These are phyloP conservation scores for Myotis myotis DNA, from an alignment of 2,797 vertebrate genomes.

Conservation along the genomic window DNA sequence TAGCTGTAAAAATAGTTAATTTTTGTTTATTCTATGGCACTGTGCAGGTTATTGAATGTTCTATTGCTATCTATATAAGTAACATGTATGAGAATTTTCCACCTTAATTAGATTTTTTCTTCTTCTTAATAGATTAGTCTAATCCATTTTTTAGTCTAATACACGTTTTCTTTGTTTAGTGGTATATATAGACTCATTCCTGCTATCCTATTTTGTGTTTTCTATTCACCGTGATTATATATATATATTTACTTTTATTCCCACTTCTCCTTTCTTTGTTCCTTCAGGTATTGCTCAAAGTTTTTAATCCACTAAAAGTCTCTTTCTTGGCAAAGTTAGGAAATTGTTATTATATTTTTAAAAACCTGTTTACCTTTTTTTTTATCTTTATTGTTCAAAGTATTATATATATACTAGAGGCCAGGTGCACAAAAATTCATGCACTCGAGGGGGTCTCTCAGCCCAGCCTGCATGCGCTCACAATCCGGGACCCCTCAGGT, in stretches of 20 bases:
- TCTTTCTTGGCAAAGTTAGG: neutral
- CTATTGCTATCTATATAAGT: neutral
- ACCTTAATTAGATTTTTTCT: neutral
- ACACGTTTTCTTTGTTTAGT: neutral
- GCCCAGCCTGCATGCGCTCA: no score
- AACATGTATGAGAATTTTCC: neutral
- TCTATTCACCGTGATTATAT: neutral
- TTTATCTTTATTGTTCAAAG: no score
- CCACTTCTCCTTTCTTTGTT: neutral
- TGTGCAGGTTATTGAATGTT: neutral
- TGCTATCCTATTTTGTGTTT: neutral
- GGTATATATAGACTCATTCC: neutral
- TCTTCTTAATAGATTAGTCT: neutral
- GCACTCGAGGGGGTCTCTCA: no score
- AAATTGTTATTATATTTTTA: neutral
- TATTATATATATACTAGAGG: no score
- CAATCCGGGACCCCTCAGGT: no score
- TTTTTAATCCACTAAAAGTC: neutral
- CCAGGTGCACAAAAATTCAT: no score
- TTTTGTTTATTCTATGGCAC: neutral
- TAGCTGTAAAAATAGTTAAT: neutral
- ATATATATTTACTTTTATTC: neutral
- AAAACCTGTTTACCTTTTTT: neutral
- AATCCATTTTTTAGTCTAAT: neutral
- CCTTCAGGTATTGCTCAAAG: neutral